Conservation (phyloP, 1,140 invertebrate species). For the Leucophenga varia region DNA sequence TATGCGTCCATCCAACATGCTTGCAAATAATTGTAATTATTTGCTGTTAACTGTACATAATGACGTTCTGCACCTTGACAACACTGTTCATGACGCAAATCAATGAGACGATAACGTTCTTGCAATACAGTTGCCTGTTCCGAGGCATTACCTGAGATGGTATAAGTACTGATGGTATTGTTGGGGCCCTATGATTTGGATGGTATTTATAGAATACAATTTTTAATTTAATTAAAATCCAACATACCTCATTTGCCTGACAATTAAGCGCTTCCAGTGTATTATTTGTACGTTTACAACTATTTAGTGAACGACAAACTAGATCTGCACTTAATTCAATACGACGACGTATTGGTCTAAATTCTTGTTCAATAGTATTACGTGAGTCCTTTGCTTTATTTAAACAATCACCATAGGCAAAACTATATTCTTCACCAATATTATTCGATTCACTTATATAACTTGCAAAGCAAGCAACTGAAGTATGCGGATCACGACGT, state of each 20-base stretch:
- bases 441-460: conserved; percentile 43
- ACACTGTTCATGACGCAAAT: conserved; percentile 39
- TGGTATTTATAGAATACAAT: neutral
- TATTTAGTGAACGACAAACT: conserved; percentile 25
- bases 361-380: conserved; percentile 34
- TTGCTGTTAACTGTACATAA: conserved; percentile 36
- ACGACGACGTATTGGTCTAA: conserved; percentile 21
- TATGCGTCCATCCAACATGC: conserved; percentile 36
- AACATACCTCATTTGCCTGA: conserved; percentile 37
- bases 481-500: conserved; percentile 30
- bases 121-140: conserved; percentile 36
- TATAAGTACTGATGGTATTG: conserved; percentile 42
- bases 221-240: neutral
- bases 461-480: conserved; percentile 42
- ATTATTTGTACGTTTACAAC: conserved; percentile 22
- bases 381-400: conserved; percentile 20
- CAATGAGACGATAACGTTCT: conserved; percentile 44
- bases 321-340: conserved; percentile 22
- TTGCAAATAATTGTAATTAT: conserved; percentile 44
- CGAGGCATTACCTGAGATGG: conserved; percentile 47
- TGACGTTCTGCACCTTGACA: conserved; percentile 27
- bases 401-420: conserved; percentile 27
- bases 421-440: conserved; percentile 36
- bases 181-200: conserved; percentile 32
- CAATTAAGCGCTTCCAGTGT: conserved; percentile 43